phyloP scores from a whole-genome alignment of 2,888 invertebrate species.

The Parnassius smintheus region DNA sequence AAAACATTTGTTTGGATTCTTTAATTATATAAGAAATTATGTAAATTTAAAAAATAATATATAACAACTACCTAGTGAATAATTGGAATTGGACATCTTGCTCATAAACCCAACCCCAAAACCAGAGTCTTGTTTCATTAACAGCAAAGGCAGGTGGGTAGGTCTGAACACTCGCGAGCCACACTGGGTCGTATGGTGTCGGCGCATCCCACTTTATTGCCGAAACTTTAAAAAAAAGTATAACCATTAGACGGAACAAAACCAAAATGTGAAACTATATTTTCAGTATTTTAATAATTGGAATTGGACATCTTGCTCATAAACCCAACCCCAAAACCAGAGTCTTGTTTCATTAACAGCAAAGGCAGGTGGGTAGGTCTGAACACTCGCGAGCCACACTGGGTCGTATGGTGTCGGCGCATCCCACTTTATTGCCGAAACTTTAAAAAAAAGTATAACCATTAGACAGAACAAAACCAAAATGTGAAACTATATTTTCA shows the following conservation, averaged over 20 bases:
- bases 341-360: constrained; percentile 62
- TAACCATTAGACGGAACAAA: too few relatives aligned
- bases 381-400: constrained; percentile 75
- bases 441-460: constrained; percentile 26
- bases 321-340: constrained; percentile 65
- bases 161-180: constrained; percentile 71
- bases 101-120: constrained; percentile 65
- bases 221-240: constrained; percentile 35
- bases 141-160: constrained; percentile 47
- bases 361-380: constrained; percentile 51
- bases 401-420: constrained; percentile 72
- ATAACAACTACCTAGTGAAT: constrained; percentile 62
- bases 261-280: too few relatives aligned
- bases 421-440: constrained; percentile 62
- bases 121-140: constrained; percentile 66
- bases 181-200: constrained; percentile 72
- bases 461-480: too few relatives aligned
- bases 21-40: too few relatives aligned
- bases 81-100: constrained; percentile 71
- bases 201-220: constrained; percentile 69
- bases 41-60: not conserved
- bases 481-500: too few relatives aligned
- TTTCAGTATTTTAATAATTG: too few relatives aligned
- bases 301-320: constrained; percentile 70
- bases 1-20: too few relatives aligned